Evolutionary conservation across 35 echinoderm and acorn worm species (phyloP), one percentile per base, ranked within the genome.

Genomic region (Acanthaster planci): DNA sequence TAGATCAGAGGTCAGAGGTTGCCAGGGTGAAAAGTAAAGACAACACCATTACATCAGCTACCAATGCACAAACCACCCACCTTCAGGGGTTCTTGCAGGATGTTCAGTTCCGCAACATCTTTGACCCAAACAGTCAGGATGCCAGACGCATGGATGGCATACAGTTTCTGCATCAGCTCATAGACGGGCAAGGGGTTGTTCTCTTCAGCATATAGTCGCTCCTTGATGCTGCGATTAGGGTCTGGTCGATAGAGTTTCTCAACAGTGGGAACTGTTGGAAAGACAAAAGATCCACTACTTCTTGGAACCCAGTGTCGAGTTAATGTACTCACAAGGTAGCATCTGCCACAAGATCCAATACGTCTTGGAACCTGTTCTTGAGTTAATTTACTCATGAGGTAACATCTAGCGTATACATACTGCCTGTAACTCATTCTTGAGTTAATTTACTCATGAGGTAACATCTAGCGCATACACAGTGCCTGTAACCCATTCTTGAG

Each of bases 111-210:
- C 1, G 35, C 52, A 5, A 64, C 40, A 51, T 82, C 78, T 12
- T 40, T 26, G 7, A 89, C 78, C 59, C 78, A 89, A 21, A 89
- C 78, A 7, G 60, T 89, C 9, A 89, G 78, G 18, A 67, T 76
- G 17, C 87, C 87, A 29, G 30, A 82, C 2, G 87, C 78, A 52
- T 81, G 56, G 27, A 89, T 40, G 21, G 87, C 87, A 53, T 89
- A 89, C 0, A 89, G 37, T 75, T 76, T 81, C 38, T 89, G 56
- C 87, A 89, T 39, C 19, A 89, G 36, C 10, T 89, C 87, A 6
- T 82, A 40, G 52, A 89, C 87, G 0, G 87, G 85, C 0, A 42
- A 60, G 4, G 87, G 87, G 79, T 89, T 89, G 29, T 89, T 72
- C 37, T 39, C 51, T 35, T 32, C 38, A 18, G 87, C 16, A 58